phyloP scores from a whole-genome alignment of 2,797 vertebrate genomes.

The Pachyuromys duprasi region DNA sequence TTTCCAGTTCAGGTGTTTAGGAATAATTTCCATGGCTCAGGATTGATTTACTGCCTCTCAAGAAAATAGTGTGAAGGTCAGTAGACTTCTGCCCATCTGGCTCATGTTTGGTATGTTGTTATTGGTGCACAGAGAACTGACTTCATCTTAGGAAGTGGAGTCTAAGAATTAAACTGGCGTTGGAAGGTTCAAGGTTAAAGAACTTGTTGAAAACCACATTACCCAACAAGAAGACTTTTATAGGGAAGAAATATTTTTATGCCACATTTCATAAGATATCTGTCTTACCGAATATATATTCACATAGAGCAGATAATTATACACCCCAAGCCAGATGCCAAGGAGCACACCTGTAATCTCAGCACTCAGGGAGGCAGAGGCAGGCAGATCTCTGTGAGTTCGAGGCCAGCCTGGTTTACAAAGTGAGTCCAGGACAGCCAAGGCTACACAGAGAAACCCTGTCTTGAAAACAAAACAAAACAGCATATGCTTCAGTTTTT shows the following conservation, averaged over 20 bases:
- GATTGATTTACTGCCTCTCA: not conserved
- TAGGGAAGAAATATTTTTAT: not conserved
- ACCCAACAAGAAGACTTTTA: too few species aligned
- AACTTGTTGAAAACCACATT: not conserved
- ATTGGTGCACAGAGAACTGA: not conserved
- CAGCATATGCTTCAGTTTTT: not conserved
- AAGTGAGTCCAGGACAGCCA: too few species aligned
- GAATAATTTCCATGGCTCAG: not conserved
- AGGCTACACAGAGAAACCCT: too few species aligned
- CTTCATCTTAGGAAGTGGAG: not conserved
- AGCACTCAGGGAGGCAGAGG: too few species aligned
- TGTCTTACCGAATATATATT: not conserved
- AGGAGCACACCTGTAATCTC: too few species aligned
- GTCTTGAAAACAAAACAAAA: too few species aligned
- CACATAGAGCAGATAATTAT: not conserved
- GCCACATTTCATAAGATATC: not conserved
- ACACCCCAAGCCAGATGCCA: too few species aligned
- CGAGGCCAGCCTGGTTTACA: too few species aligned
- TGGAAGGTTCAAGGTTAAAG: conserved; percentile 12
- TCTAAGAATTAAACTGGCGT: not conserved
- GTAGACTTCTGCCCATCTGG: not conserved
- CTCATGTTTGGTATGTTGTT: not conserved
- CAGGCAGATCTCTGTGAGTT: too few species aligned
- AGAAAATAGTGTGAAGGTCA: not conserved
- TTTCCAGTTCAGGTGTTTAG: conserved; percentile 5